A percentile compares a stretch with the other conserved stretches of the same genome.
Evolutionary conservation across 2,797 vertebrate species (phyloP).

Genomic region (Danio aesculapii): DNA sequence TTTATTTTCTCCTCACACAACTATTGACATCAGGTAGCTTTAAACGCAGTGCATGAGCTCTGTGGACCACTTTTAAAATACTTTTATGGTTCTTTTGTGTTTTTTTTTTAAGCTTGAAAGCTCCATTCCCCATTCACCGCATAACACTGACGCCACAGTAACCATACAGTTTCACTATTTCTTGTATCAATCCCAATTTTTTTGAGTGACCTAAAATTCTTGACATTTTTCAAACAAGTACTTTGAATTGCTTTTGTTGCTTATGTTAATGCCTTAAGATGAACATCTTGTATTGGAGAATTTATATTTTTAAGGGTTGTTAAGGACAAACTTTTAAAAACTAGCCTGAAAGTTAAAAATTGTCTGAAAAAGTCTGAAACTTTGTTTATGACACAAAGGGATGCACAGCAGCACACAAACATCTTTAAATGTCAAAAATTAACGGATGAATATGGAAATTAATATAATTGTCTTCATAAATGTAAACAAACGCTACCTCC

Average conservation of each 20-base stretch:
- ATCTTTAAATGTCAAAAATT: no score
- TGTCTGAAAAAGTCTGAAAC: no score
- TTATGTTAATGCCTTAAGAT: neutral
- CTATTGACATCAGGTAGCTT: neutral
- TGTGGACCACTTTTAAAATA: neutral
- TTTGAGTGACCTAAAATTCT: neutral
- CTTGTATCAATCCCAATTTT: neutral
- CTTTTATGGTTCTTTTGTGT: neutral
- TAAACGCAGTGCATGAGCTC: neutral
- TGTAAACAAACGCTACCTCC: no score
- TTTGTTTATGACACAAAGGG: no score
- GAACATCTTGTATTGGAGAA: no score
- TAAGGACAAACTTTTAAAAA: no score
- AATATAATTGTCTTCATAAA: no score
- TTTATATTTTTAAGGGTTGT: no score
- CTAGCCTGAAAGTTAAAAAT: no score
- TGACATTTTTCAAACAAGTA: neutral
- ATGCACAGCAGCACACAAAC: no score
- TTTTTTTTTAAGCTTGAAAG: neutral
- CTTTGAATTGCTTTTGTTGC: no score
- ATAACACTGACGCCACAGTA: neutral
- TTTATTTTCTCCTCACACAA: neutral
- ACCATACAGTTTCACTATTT: neutral
- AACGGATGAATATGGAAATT: no score
- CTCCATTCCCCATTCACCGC: neutral